These are phyloP conservation scores for Neolamprologus toae DNA, from an alignment of 2,113 vertebrate genomes.

Conservation along the genomic window DNA sequence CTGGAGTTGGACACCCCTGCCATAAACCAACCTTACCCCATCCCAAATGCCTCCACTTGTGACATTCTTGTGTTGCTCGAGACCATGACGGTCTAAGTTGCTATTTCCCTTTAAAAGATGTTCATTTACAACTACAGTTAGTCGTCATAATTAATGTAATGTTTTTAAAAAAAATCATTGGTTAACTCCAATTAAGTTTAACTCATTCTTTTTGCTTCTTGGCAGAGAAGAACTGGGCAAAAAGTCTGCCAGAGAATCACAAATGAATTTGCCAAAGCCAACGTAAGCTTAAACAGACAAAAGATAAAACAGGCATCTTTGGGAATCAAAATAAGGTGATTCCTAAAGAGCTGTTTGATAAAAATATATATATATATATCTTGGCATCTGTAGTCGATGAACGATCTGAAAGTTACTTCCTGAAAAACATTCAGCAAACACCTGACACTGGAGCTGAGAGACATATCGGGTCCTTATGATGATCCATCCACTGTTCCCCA, in stretches of 20 bases:
- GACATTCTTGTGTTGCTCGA: background rate
- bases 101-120: background rate
- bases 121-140: background rate
- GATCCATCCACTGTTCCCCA: background rate
- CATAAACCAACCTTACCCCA: background rate
- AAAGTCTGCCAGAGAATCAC: background rate
- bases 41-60: background rate
- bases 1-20: background rate
- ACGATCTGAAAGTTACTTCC: background rate
- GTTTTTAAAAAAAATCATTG: background rate
- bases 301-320: background rate
- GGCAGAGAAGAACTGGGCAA: background rate
- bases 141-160: background rate
- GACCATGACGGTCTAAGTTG: accelerated
- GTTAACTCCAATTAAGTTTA: background rate
- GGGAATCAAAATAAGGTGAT: background rate
- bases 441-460: background rate
- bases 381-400: background rate
- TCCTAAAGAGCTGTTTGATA: background rate
- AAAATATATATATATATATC: accelerated
- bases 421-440: background rate
- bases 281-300: background rate
- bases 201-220: background rate
- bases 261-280: background rate
- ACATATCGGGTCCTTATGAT: background rate